Percentiles rank a stretch among this genome's conserved stretches.
These are phyloP conservation scores for Pseudachorutes palmiensis DNA, from an alignment of 1,140 invertebrate genomes.

Conservation along the genomic window DNA sequence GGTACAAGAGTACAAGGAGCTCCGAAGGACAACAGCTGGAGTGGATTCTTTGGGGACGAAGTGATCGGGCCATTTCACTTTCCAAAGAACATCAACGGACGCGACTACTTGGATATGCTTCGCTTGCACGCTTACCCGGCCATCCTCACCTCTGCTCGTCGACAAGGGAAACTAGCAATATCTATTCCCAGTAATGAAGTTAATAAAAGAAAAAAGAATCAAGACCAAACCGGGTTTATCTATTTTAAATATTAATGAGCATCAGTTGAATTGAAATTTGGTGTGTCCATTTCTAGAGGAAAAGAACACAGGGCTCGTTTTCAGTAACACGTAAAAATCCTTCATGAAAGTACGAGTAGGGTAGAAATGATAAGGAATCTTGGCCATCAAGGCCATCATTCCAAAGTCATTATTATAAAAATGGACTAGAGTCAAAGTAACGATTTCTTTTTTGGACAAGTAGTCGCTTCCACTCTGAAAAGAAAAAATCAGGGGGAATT, in stretches of 20 bases:
- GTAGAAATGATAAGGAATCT: too few species aligned
- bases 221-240: neutral
- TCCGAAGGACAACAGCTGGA: constrained; percentile 41
- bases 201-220: neutral
- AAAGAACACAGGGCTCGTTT: neutral
- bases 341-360: too few species aligned
- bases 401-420: too few species aligned
- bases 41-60: constrained; percentile 38
- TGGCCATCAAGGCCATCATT: too few species aligned
- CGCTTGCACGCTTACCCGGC: constrained; percentile 18
- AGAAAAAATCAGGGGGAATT: too few species aligned
- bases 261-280: too few species aligned
- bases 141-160: neutral
- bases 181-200: too few species aligned
- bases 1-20: constrained; percentile 39
- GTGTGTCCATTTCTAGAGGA: too few species aligned
- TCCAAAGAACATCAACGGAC: constrained; percentile 35
- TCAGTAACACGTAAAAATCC: neutral
- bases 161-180: neutral
- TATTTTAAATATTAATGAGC: too few species aligned
- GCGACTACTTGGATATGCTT: constrained; percentile 36
- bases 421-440: too few species aligned
- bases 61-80: constrained; percentile 41
- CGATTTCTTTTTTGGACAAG: too few species aligned
- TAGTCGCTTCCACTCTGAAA: too few species aligned